Conservation (phyloP, 2,113 vertebrate genomes). For the Semnornis frantzii region DNA sequence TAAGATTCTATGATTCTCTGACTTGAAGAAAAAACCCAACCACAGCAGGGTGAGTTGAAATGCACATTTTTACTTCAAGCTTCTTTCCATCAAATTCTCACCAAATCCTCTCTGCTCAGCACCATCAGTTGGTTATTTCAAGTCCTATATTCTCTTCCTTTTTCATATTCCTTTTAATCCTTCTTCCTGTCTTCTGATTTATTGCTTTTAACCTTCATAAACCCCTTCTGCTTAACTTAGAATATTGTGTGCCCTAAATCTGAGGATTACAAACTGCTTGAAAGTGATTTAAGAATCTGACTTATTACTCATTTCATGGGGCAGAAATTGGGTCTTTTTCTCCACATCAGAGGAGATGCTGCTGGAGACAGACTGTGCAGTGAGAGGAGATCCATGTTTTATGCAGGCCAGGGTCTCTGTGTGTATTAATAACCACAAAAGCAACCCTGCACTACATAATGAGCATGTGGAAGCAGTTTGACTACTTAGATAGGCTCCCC, state of each 20-base stretch:
- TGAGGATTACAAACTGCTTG: constrained; percentile 38
- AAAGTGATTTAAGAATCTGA: constrained; percentile 42
- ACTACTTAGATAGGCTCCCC: background rate
- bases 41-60: background rate
- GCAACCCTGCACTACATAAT: constrained; percentile 21
- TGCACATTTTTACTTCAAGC: background rate
- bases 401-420: background rate
- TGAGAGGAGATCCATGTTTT: background rate
- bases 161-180: background rate
- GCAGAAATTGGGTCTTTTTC: constrained; percentile 10
- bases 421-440: constrained; percentile 47
- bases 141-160: background rate
- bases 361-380: background rate
- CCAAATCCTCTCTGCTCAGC: background rate
- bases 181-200: constrained; percentile 31
- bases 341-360: constrained; percentile 21
- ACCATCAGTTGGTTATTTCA: background rate
- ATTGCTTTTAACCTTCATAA: background rate
- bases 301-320: constrained; percentile 15
- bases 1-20: no score
- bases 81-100: background rate
- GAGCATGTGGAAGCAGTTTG: constrained; percentile 69
- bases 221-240: constrained; percentile 25
- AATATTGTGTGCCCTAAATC: constrained; percentile 31
- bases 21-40: background rate